Evolutionary conservation across 2,113 vertebrate genomes (phyloP), one percentile per base, ranked within the genome.

Genomic region (Xiphophorus couchianus): DNA sequence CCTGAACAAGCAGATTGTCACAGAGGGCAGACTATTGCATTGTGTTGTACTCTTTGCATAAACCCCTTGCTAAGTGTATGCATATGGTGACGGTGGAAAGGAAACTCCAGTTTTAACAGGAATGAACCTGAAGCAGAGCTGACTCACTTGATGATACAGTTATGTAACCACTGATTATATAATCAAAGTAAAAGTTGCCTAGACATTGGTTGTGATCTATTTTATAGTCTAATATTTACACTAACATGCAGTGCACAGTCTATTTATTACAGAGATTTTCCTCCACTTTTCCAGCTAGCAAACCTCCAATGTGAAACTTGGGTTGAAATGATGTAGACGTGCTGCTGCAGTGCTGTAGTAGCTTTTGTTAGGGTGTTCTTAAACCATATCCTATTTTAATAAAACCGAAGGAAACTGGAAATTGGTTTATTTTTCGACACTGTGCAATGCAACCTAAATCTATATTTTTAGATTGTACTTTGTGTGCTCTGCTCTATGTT

Each of bases 401-500:
- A 25, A 19, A 3, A 12, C 19, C 31, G 11, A 66, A 28, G 11
- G 33, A 0, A 30, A 14, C 25, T 68, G 25, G 6, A 42, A 64
- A 31, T 74, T 0, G 10, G 5, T 28, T 27, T 15, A 51, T 66
- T 69, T 64, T 68, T 28, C 30, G 29, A 75, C 51, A 61, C 84
- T 62, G 39, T 51, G 37, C 69, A 79, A 76, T 66, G 86, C 81
- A 81, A 85, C 39, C 51, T 62, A 74, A 89, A 86, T 70, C 15
- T 48, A 74, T 70, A 82, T 89, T 81, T 86, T 82, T 51, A 54
- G 78, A 65, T 70, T 73, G 84, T 77, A 88, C 83, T 84, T 74
- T 88, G 73, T 86, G 87, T 82, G 87, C 88, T 65, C 77, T 81
- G 77, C 87, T 73, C 78, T 89, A 78, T 70, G 88, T 85, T 88